Evolutionary conservation across 2,113 vertebrate genomes (phyloP), one percentile per base, ranked within the genome.

Genomic region (Paralichthys olivaceus): DNA sequence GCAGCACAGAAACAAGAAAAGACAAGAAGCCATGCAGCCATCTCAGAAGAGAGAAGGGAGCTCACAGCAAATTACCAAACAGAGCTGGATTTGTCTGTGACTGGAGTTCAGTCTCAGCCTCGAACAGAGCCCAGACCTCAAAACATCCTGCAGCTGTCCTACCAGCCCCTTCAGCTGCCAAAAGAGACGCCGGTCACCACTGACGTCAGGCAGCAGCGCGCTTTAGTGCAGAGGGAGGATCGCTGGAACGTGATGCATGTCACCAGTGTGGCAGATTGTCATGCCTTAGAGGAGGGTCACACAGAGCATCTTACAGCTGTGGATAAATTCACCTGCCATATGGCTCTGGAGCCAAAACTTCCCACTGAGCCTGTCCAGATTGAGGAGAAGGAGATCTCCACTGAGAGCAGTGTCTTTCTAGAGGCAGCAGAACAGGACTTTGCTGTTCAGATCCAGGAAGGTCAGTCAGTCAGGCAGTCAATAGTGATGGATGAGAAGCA

Each of bases 401-500:
- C 96, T 53, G 96, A 96, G 90, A 95, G 76, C 17, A 79, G 87
- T 20, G 68, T 72, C 69, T 72, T 89, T 6, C 89, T 97, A 65
- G 88, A 95, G 77, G 91, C 91, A 65, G 78, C 94, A 69, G 91
- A 94, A 58, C 92, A 95, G 86, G 95, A 96, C 84, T 95, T 95
- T 90, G 95, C 95, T 45, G 90, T 91, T 81, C 92, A 95, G 69
- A 95, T 95, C 49, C 85, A 92, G 3, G 95, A 97, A 84, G 94
- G 94, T 34, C 95, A 95, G 81, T 93, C 94, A 51, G 87, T 97
- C 51, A 94, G 93, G 58, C 93, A 96, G 89, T 94, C 95, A 0
- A 88, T 98, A 69, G 49, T 89, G 17, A 92, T 95, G 72, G 94
- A 97, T 68, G 96, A 97, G 90, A 96, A 93, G 37, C 94, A 81